Evolutionary conservation across 2,888 invertebrate genomes (phyloP), one percentile per base, ranked within the genome.

Genomic region (Leptopilina syphax): DNA sequence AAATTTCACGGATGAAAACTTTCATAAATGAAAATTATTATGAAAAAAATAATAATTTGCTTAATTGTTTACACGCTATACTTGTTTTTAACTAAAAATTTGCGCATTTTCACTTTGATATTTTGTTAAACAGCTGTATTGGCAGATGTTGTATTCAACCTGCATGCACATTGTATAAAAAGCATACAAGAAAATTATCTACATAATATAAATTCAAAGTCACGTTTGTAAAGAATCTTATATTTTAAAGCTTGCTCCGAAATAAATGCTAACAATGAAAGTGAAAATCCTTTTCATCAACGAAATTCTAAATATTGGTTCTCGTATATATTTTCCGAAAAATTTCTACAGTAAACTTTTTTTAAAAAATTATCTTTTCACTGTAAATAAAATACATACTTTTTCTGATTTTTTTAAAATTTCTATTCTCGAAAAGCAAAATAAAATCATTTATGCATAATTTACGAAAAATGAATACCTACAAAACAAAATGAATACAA

Each of bases 141-240:
- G 84, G 84, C 89, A 88, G 89, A 87, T 89, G 89, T 89, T 89
- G 65, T 41, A 70, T 83, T 83, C 81, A 80, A 82, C 50, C 76
- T 80, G 79, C 66, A 65, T 81, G 44, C 34, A 34, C 80, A 70
- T 44, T 80, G 79, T 85, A 83, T 81, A 9, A 8, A 44, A 44
- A 81, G 77, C 79, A 41, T 79, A 80, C 77, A 77, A 47, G 60
- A 67, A 73, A 79, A 65, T 77, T 77, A 79, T 79, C 77, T 80
- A 79, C 79, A 73, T 68, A 63, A 63, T 63, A 73, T 60, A 57
- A 27, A 57, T 73, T 41, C 34, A 73, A 73, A 73, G 73, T 73
- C 54, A 73, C 73, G 57, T 60, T 60, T 68, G 50, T 34, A 54
- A 54, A 27, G 27, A 50, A 54, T 70, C 13, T 7, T 27, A 54